Percentiles rank a stretch among this genome's conserved stretches.
Evolutionary conservation across 2,797 vertebrate genomes (phyloP).

Genomic region (Sciurus carolinensis): DNA sequence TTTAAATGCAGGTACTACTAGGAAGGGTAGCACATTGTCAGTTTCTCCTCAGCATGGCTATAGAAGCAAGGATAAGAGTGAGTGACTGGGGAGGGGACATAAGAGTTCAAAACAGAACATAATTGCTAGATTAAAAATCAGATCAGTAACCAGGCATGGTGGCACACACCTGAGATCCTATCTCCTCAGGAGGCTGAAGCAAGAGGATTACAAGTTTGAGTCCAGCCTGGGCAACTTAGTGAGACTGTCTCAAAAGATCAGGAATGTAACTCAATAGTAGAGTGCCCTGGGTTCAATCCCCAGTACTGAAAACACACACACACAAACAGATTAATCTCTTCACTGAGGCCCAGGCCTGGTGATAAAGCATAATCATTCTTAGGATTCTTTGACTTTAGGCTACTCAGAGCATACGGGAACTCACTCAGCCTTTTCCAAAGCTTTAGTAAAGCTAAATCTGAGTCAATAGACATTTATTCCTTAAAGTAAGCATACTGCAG

Average conservation of each 20-base stretch:
- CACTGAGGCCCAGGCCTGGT: neutral
- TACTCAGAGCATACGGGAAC: neutral
- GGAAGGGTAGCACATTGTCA: neutral
- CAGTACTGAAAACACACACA: neutral
- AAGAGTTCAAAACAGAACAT: neutral
- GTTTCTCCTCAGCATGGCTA: neutral
- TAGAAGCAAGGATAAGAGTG: neutral
- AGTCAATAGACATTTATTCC: neutral
- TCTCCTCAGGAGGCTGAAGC: neutral
- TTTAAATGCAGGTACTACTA: neutral
- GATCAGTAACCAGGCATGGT: neutral
- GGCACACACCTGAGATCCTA: neutral
- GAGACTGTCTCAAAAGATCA: neutral
- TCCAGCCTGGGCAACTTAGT: neutral
- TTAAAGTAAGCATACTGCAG: neutral
- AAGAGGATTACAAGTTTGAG: neutral
- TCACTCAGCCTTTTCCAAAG: neutral
- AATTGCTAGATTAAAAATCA: neutral
- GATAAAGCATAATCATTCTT: neutral
- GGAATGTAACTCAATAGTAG: neutral
- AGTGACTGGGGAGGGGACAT: neutral
- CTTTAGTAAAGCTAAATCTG: slow-evolving; percentile 3
- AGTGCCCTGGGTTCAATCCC: neutral
- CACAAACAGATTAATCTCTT: neutral
- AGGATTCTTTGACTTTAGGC: neutral